Base-by-base conservation (phyloP, 2,888 invertebrate genomes). In the Hypolimnas misippus region DNA sequence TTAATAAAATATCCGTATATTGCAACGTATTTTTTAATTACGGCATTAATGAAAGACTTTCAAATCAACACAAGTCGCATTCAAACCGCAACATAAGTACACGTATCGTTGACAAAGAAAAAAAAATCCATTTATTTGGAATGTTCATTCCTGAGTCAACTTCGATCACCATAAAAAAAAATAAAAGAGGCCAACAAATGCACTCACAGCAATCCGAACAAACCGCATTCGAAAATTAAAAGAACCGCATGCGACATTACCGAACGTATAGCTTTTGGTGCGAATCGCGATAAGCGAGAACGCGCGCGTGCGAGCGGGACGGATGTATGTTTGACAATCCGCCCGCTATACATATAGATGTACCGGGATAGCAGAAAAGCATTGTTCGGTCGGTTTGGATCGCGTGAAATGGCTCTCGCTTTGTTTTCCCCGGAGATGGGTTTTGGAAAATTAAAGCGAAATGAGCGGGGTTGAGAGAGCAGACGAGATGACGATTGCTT, bases 221-320 rank as follows among this genome's bases (percentile, higher is more conserved):
- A 86, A 86, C 86, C 85, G 79, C 89, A 87, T 89, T 89, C 87
- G 82, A 84, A 89, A 89, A 89, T 88, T 88, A 89, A 90, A 89
- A 87, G 84, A 79, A 83, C 83, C 84, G 81, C 82, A 80, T 79
- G 80, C 84, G 83, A 83, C 84, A 82, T 79, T 79, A 72, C 76
- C 79, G 78, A 77, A 74, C 64, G 70, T 76, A 46, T 21, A 76
- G 77, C 82, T 83, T 84, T 86, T 82, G 81, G 84, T 82, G 80
- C 44, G 44, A 46, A 19, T 40, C 40, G 40, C 14, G 40, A 81
- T 69, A 62, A 75, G 70, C 63, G 58, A 65, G 62, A 38, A 62
- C n/a, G n/a, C n/a, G n/a, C 64, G 69, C 58, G 86, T 67, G 76
- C 31, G 76, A 89, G 73, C 53, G 84, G 76, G 88, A 87, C 66